Conservation (phyloP, 35 echinoderm and acorn worm species). For the Heliocidaris erythrogramma region DNA sequence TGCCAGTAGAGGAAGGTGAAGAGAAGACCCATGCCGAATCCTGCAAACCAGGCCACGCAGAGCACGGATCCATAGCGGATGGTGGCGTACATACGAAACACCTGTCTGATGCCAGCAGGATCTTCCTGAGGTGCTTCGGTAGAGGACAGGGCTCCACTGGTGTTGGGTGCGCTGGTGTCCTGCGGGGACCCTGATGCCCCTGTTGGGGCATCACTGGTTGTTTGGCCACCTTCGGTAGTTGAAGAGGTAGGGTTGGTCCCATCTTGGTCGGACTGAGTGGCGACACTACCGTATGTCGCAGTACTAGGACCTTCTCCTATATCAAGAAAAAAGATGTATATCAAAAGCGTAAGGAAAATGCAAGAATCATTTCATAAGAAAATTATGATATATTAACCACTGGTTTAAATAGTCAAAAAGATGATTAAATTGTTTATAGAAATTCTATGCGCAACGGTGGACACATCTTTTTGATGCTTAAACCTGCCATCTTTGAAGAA, state of each 20-base stretch:
- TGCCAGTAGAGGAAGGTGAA: conserved; percentile 96
- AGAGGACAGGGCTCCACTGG: background rate
- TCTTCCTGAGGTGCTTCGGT: background rate
- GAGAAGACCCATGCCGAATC: conserved; percentile 83
- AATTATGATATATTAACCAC: too few relatives aligned
- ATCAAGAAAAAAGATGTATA: background rate
- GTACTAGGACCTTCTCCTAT: background rate
- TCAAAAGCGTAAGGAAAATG: background rate
- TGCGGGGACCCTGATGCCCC: background rate
- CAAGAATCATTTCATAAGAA: too few relatives aligned
- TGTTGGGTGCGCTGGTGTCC: background rate
- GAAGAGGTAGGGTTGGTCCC: conserved; percentile 4
- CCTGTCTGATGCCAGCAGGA: conserved; percentile 63
- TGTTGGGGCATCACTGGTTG: background rate
- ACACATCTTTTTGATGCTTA: too few relatives aligned
- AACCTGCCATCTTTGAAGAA: too few relatives aligned
- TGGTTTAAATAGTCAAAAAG: too few relatives aligned
- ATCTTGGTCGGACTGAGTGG: background rate
- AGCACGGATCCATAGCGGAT: conserved; percentile 85
- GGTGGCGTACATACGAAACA: conserved; percentile 76
- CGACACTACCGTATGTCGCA: conserved; percentile 4
- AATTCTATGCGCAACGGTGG: too few relatives aligned
- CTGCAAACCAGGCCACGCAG: conserved; percentile 87
- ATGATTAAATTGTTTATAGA: too few relatives aligned
- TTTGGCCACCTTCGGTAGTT: background rate